These are phyloP conservation scores for Spilogale gracilis DNA, from an alignment of 2,113 vertebrate genomes.

Conservation along the genomic window DNA sequence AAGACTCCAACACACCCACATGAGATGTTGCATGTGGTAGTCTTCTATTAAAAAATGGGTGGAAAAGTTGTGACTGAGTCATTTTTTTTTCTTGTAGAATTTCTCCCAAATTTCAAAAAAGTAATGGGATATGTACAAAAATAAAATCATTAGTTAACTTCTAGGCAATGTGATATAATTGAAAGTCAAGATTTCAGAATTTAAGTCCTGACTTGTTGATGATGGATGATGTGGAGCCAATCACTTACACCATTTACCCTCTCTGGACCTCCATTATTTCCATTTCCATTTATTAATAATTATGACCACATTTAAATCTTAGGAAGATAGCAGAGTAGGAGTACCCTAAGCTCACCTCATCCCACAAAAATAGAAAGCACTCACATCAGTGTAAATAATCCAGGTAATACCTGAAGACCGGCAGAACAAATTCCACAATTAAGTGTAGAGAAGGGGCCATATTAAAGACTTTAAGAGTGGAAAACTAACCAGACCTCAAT, in stretches of 20 bases:
- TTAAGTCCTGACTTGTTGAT: background rate
- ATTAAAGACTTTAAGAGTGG: background rate
- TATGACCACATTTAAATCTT: background rate
- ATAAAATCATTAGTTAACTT: constrained; percentile 12
- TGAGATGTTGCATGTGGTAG: background rate
- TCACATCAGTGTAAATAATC: background rate
- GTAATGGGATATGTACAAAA: background rate
- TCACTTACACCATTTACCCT: background rate
- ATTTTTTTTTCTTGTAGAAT: background rate
- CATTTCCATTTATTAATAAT: background rate
- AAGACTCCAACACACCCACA: background rate
- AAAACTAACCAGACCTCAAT: background rate
- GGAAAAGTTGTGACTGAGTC: background rate
- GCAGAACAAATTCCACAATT: background rate
- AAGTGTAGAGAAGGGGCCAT: background rate
- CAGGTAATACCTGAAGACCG: background rate
- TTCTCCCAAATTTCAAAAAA: constrained; percentile 35
- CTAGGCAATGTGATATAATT: background rate
- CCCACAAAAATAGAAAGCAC: background rate
- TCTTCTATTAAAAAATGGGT: background rate
- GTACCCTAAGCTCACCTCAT: background rate
- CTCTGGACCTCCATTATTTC: background rate
- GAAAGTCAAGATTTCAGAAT: constrained; percentile 31
- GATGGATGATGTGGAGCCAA: background rate
- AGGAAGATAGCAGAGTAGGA: background rate